phyloP scores from a whole-genome alignment of 2,113 vertebrate species.

The Ornithorhynchus anatinus region DNA sequence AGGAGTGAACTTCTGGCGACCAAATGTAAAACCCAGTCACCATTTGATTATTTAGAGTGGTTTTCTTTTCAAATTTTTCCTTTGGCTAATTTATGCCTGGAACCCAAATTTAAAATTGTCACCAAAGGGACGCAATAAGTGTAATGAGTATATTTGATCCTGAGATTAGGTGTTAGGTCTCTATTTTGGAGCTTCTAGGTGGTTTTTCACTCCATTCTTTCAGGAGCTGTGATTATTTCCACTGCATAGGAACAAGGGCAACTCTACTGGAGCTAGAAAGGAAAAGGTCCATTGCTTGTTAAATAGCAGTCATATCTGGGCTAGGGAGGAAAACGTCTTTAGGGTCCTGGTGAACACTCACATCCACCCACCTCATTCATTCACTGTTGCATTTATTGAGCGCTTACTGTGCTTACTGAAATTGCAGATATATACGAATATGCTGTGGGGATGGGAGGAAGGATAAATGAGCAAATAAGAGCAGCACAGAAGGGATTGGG shows the following conservation, averaged over 20 bases:
- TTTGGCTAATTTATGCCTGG: not conserved
- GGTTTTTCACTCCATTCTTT: not conserved
- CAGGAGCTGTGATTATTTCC: not conserved
- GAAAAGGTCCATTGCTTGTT: not conserved
- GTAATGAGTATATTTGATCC: not conserved
- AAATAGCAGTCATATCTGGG: conserved; percentile 7
- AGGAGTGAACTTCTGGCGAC: not conserved
- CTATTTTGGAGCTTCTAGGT: not conserved
- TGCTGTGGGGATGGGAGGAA: too few species aligned
- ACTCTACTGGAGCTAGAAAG: conserved; percentile 34
- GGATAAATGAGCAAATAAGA: too few species aligned
- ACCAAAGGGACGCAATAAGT: not conserved
- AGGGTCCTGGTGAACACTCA: not conserved
- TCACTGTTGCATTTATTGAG: conserved; percentile 22
- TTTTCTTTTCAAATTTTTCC: not conserved
- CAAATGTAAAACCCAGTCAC: not conserved
- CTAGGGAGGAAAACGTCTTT: not conserved
- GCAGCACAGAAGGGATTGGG: too few species aligned
- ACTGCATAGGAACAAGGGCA: conserved; percentile 11
- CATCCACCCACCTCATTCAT: conserved; percentile 11
- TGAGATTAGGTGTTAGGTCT: not conserved
- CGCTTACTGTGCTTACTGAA: too few species aligned
- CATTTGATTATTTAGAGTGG: not conserved
- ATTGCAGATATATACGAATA: too few species aligned
- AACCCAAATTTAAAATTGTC: too few species aligned